phyloP scores from a whole-genome alignment of 2,888 invertebrate species.

The Elgonia sp. region DNA sequence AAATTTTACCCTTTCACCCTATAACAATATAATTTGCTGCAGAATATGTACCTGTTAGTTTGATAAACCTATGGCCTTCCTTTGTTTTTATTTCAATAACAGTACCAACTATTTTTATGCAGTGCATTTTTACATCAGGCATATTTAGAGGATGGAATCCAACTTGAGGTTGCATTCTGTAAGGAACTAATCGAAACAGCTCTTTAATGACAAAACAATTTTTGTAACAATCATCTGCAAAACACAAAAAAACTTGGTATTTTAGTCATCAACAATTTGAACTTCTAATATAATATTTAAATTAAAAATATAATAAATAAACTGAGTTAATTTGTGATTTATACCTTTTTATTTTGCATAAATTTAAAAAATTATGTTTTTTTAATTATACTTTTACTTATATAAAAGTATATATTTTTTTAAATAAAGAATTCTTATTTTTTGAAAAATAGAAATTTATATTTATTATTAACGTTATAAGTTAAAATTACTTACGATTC shows the following conservation, averaged over 20 bases:
- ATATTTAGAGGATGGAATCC: constrained; percentile 65
- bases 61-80: constrained; percentile 38
- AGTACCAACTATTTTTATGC: constrained; percentile 57
- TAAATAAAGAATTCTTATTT: not conserved
- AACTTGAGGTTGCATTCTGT: constrained; percentile 51
- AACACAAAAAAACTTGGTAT: constrained; percentile 1
- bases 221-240: constrained; percentile 46
- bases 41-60: constrained; percentile 46
- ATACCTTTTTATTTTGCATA: too few species aligned
- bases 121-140: constrained; percentile 65
- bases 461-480: not conserved
- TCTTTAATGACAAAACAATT: constrained; percentile 65
- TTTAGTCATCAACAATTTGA: not conserved
- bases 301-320: not conserved
- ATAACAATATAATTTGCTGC: too few species aligned
- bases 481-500: constrained; percentile 29
- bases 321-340: too few species aligned
- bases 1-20: too few species aligned
- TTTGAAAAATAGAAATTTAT: too few species aligned
- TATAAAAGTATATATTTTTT: not conserved
- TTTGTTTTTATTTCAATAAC: constrained; percentile 41
- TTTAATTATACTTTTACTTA: too few species aligned
- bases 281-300: not conserved
- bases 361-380: too few species aligned
- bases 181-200: constrained; percentile 61